Evolutionary conservation across 2,113 vertebrate species (phyloP), one percentile per base, ranked within the genome.

Genomic region (Neopipo cinnamomea): DNA sequence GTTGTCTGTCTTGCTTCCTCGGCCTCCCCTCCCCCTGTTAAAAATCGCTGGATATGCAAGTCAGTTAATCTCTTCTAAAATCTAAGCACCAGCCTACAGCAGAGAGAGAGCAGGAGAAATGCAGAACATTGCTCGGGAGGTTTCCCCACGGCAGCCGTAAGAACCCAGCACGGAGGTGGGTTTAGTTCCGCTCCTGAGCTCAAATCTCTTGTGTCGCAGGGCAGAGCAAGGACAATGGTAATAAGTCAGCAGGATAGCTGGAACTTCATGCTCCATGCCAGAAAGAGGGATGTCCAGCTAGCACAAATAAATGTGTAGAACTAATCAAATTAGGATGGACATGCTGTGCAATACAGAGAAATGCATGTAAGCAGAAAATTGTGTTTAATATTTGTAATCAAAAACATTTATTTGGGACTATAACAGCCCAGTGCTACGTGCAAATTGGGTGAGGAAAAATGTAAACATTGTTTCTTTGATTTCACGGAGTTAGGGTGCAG

Each of bases 241-340:
- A 78, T 89, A 79, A 95, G 89, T 93, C 97, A 97, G 96, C 96
- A 96, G 94, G 97, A 95, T 46, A 91, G 95, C 97, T 97, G 93
- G 93, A 96, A 96, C 94, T 93, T 83, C 91, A 39, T 62, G 44
- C 73, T 78, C 85, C 58, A n/a, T 96, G 96, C 96, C 95, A 96
- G 95, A 94, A 97, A 94, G 80, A 1, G 85, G 95, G 91, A 93
- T 96, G 96, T 94, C 91, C 89, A 96, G 87, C 92, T 96, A 96
- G 96, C 91, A 83, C 89, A 97, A 97, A 97, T 95, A 97, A 96
- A 96, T 97, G 96, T 94, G 96, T 96, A 97, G 95, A 96, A 93
- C 95, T 97, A 97, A 97, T 97, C 97, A 97, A 97, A 97, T 97
- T 97, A 97, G 94, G 91, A 96, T 74, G 91, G 91, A 80, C 97